Evolutionary conservation across 2,797 vertebrate genomes (phyloP).

Genomic region (Lagodon rhomboides): DNA sequence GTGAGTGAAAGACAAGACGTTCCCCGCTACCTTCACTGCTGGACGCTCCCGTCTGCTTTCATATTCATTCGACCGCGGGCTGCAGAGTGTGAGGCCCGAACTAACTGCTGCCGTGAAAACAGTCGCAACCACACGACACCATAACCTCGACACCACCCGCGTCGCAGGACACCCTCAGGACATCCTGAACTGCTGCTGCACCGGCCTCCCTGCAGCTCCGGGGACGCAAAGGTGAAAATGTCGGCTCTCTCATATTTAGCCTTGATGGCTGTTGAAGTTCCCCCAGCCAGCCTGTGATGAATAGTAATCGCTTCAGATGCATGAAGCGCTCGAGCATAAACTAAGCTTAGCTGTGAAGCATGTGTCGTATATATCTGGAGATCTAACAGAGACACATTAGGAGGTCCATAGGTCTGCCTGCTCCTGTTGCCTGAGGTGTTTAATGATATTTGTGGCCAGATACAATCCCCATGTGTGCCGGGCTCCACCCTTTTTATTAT

Average conservation of each 20-base stretch:
- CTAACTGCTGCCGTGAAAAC: constrained; percentile 58
- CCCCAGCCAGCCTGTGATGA: constrained; percentile 46
- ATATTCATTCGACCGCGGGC: constrained; percentile 52
- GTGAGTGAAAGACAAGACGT: constrained; percentile 50
- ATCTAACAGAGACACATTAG: constrained; percentile 49
- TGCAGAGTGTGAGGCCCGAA: constrained; percentile 27
- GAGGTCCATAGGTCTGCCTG: constrained; percentile 47
- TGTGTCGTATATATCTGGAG: constrained; percentile 19
- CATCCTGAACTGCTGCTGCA: constrained; percentile 44
- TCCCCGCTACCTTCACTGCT: constrained; percentile 38
- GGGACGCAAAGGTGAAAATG: constrained; percentile 31
- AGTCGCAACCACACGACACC: constrained; percentile 50
- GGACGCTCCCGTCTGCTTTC: constrained; percentile 37
- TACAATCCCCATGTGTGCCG: constrained; percentile 39
- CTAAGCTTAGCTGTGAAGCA: constrained; percentile 32
- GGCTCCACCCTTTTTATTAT: constrained; percentile 43
- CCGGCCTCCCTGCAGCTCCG: constrained; percentile 41
- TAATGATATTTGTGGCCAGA: constrained; percentile 59
- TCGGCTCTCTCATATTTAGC: constrained; percentile 44
- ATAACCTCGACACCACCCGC: constrained; percentile 46
- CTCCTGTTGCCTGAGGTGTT: constrained; percentile 50
- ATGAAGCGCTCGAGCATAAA: constrained; percentile 51
- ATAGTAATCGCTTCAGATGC: constrained; percentile 55
- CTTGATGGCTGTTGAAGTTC: constrained; percentile 43
- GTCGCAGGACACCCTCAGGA: constrained; percentile 57